phyloP scores from a whole-genome alignment of 2,113 vertebrate genomes.

The Chamaetylas fuelleborni region DNA sequence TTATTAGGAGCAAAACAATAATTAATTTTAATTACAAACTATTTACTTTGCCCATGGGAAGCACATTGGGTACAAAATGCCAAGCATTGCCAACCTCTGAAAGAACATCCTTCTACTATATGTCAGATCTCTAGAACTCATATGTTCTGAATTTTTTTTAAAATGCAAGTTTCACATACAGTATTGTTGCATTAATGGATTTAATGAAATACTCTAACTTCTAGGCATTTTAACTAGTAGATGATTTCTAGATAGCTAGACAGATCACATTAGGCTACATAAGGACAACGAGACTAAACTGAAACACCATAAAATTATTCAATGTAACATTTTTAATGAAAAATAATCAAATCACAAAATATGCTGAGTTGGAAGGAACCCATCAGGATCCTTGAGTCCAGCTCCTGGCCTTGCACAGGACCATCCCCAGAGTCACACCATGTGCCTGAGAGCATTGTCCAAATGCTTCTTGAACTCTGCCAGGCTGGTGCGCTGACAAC shows the following conservation, averaged over 20 bases:
- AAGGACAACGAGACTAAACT: not conserved
- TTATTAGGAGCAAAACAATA: not conserved
- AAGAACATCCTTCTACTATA: not conserved
- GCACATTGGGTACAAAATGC: not conserved
- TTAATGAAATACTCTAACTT: not conserved
- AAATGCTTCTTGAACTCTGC: not conserved
- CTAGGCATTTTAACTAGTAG: not conserved
- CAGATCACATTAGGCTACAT: accelerated
- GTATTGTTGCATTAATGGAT: not conserved
- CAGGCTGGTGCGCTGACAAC: not conserved
- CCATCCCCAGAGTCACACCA: not conserved
- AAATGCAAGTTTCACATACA: not conserved
- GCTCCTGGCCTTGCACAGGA: not conserved
- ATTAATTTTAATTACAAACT: not conserved
- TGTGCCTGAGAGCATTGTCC: not conserved
- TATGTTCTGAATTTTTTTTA: not conserved
- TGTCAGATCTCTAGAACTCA: not conserved
- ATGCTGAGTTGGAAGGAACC: not conserved
- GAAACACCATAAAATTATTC: not conserved
- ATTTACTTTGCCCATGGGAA: not conserved
- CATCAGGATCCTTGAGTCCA: not conserved
- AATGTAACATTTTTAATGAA: not conserved
- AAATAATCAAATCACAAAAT: not conserved
- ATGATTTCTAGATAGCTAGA: not conserved
- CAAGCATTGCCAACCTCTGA: not conserved